A percentile compares a stretch with the other conserved stretches of the same genome.
Evolutionary conservation across 2,888 invertebrate genomes (phyloP).

Genomic region (Apodemia zela): DNA sequence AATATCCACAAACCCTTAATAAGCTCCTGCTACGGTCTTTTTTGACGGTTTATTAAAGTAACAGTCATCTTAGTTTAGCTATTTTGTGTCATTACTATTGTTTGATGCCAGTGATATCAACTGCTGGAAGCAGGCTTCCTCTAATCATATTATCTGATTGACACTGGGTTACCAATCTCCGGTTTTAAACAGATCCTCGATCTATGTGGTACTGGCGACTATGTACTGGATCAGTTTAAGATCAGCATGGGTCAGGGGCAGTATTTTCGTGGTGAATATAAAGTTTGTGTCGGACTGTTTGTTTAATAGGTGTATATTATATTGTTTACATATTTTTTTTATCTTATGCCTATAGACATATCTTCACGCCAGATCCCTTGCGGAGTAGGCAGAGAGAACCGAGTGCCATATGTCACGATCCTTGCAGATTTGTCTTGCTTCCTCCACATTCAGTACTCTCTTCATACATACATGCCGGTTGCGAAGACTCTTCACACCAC

Average conservation of each 20-base stretch:
- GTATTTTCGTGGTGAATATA: neutral
- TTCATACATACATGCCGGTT: too few species aligned
- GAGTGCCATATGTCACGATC: too few species aligned
- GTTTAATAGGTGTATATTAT: too few species aligned
- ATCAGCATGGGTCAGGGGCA: neutral
- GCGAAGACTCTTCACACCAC: too few species aligned
- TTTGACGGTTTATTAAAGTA: neutral
- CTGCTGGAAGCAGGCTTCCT: neutral
- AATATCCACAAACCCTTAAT: slow-evolving; percentile 66
- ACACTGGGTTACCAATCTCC: neutral
- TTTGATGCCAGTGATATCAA: neutral
- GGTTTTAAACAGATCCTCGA: neutral
- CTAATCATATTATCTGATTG: neutral
- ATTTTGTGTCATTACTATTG: neutral
- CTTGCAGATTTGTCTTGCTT: too few species aligned
- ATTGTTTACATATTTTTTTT: too few species aligned
- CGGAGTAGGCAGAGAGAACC: too few species aligned
- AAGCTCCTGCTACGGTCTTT: slow-evolving; percentile 20
- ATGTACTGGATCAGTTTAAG: too few species aligned
- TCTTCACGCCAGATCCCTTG: too few species aligned
- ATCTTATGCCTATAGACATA: too few species aligned
- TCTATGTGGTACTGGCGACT: neutral
- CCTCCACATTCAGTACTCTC: too few species aligned
- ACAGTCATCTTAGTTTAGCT: neutral
- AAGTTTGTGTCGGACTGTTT: too few species aligned